phyloP scores from a whole-genome alignment of 2,888 invertebrate genomes.

The Noctua janthina region DNA sequence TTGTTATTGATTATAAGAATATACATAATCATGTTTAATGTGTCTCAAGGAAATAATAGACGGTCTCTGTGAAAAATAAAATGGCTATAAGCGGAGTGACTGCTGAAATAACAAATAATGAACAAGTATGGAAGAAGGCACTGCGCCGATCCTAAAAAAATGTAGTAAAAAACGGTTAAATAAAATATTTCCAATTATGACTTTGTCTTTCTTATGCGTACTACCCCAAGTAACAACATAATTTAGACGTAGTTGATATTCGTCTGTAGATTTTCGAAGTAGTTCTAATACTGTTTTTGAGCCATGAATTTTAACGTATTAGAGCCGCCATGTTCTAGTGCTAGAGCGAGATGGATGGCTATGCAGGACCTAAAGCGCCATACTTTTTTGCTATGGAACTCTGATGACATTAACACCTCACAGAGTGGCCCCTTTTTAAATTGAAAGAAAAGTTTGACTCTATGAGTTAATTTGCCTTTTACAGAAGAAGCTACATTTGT shows the following conservation, averaged over 20 bases:
- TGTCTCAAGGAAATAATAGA: background rate
- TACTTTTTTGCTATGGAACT: background rate
- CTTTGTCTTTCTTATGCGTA: too few species aligned
- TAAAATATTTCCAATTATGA: too few species aligned
- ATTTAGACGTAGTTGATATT: too few species aligned
- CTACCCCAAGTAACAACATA: too few species aligned
- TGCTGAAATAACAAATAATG: background rate
- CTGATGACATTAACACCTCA: background rate
- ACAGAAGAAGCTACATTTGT: slow-evolving; percentile 48
- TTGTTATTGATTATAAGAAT: background rate
- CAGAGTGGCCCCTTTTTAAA: background rate
- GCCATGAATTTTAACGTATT: background rate
- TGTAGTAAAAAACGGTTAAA: too few species aligned
- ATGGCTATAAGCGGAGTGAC: background rate
- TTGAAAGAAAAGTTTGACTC: background rate
- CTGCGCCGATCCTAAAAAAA: background rate
- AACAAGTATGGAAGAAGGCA: background rate
- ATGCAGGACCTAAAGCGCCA: background rate
- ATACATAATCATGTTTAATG: slow-evolving; percentile 17
- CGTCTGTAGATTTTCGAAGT: too few species aligned
- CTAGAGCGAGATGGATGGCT: too few species aligned
- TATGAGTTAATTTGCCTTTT: slow-evolving; percentile 1
- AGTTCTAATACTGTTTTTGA: background rate
- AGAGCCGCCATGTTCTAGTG: background rate
- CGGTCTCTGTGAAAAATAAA: background rate